Conservation (phyloP, 2,797 vertebrate genomes). For the Tympanoctomys barrerae region DNA sequence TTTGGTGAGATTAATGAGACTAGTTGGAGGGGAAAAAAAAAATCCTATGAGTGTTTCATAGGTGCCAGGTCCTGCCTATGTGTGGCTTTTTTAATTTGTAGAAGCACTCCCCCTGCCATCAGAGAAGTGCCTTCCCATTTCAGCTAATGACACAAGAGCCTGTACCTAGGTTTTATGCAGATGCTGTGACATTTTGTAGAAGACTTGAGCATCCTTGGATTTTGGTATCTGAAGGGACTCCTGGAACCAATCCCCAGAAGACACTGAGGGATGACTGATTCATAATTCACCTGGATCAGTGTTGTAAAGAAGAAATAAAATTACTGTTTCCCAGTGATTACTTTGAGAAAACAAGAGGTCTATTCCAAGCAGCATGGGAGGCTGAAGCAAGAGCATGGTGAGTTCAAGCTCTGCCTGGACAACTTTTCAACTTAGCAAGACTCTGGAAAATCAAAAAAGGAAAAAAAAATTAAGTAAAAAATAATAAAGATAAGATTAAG, state of each 20-base stretch:
- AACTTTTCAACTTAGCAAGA: not conserved
- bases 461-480: not conserved
- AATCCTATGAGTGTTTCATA: not conserved
- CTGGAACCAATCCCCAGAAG: not conserved
- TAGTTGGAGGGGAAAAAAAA: not conserved
- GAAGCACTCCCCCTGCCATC: not conserved
- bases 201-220: not conserved
- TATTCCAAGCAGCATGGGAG: not conserved
- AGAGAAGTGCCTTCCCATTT: slow-evolving; percentile 2
- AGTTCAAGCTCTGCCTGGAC: not conserved
- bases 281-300: not conserved
- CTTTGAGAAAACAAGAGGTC: slow-evolving; percentile 19
- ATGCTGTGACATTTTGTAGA: not conserved
- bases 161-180: not conserved
- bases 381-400: not conserved
- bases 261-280: not conserved
- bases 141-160: not conserved
- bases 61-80: not conserved
- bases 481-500: not conserved
- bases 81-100: slow-evolving; percentile 33
- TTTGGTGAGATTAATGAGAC: slow-evolving; percentile 41
- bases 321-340: not conserved
- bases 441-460: not conserved
- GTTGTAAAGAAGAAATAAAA: not conserved
- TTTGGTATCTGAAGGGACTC: not conserved